Conservation (phyloP, 37 sponge, comb jelly and placozoan species). For the Oscarella lobularis region DNA sequence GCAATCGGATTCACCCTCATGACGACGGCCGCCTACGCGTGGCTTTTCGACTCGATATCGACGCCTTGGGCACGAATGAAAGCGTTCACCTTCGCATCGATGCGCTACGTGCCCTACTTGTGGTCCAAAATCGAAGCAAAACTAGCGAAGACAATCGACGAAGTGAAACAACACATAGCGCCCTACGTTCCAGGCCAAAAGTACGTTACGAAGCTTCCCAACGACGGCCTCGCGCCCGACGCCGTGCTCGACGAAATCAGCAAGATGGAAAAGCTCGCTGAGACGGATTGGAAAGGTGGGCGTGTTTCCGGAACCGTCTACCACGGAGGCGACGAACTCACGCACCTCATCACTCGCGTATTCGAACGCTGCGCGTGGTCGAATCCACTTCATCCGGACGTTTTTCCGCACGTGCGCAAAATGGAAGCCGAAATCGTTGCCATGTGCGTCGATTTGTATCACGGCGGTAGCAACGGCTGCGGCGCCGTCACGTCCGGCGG, state of each 20-base stretch:
- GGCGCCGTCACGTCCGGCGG: slow-evolving; percentile 84
- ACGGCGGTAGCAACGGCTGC: slow-evolving; percentile 52
- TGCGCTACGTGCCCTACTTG: slow-evolving; percentile 34
- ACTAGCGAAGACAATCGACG: slow-evolving; percentile 27
- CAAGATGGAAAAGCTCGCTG: slow-evolving; percentile 17
- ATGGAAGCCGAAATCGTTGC: slow-evolving; percentile 91
- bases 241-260: slow-evolving; percentile 33
- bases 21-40: not conserved
- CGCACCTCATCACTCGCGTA: slow-evolving; percentile 45
- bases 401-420: slow-evolving; percentile 79
- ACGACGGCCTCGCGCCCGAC: slow-evolving; percentile 39
- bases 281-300: slow-evolving; percentile 60
- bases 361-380: slow-evolving; percentile 56
- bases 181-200: slow-evolving; percentile 18
- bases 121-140: slow-evolving; percentile 41
- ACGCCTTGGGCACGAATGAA: slow-evolving; percentile 25
- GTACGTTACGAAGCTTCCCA: slow-evolving; percentile 25
- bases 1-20: not conserved
- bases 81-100: slow-evolving; percentile 17
- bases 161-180: slow-evolving; percentile 22
- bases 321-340: slow-evolving; percentile 61
- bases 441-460: slow-evolving; percentile 64
- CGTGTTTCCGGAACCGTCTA: slow-evolving; percentile 81
- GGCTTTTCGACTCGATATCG: not conserved
- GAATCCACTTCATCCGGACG: slow-evolving; percentile 83